Base-by-base conservation (phyloP, 2,797 vertebrate species). In the Lerista edwardsae region DNA sequence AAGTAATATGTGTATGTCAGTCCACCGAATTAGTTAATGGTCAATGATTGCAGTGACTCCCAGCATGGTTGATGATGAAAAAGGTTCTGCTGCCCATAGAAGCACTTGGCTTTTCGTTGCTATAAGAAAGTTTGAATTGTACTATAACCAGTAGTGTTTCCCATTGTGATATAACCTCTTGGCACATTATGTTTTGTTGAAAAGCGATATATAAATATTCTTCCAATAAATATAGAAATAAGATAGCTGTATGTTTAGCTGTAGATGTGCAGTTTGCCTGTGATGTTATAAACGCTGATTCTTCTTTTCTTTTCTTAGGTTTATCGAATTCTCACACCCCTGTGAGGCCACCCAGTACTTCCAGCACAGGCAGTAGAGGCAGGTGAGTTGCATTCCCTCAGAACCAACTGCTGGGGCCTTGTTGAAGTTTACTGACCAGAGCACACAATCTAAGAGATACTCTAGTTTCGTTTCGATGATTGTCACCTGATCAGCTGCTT, bases 341-440 rank as follows among this genome's bases (percentile, higher is more conserved):
- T 84, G 98, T 97, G 87, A 97, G 99, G 90, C 99, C 99, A 7
- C 99, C 99, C n/a, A 99, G 98, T 92, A 98, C 97, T 0, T 99
- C 99, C 88, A 99, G 99, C 95, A 99, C 99, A 80, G 99, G 98
- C 85, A 99, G 99, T 95, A 97, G 98, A 94, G 98, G 99, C 94
- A 99, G 99, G 99, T 99, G 91, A 96, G 96, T 19, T 81, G 73
- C 7, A 34, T 85, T 29, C 17, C 71, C 84, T 62, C 71, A 86
- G 82, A 68, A 67, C 23, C 57, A 83, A 59, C 4, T n/a, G 25
- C 21, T n/a, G 62, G 67, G 68, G 51, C 55, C 3, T 27, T 51
- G 3, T 0, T 6, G 79, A 84, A 23, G 65, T 80, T 47, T 89
- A 55, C 7, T 73, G 31, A 64, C 27, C 11, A 41, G 15, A 72